Base-by-base conservation (phyloP, 2,797 vertebrate genomes). In the Pseudochirops corinnae region DNA sequence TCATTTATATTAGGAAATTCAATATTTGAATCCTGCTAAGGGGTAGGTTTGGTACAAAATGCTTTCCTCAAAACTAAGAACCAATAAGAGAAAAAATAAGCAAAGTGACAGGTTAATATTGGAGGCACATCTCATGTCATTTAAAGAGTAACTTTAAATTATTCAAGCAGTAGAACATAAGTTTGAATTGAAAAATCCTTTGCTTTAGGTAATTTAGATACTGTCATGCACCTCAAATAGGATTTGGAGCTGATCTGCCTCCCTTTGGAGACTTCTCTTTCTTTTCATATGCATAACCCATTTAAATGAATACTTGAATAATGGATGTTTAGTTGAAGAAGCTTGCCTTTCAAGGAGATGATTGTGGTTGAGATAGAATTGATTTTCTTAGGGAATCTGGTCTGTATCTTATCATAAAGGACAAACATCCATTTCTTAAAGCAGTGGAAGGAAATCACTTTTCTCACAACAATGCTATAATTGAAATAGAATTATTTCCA, bases 281-380 rank as follows among this genome's bases (percentile, higher is more conserved):
- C 26, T 96, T 92, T 95, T n/a, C 33, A 94, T 93, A 94, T 91
- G 13, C 11, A 96, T 93, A 74, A 95, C 94, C 62, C n/a, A 95
- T 97, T 94, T 95, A 93, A 97, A 95, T 96, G 96, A 95, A 95
- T 92, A 95, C 82, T 96, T 96, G 82, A 95, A 94, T 97, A 96
- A 96, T 92, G 50, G n/a, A 96, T 91, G 21, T 4, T 90, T 91
- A 13, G 92, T 90, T 95, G 82, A 96, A 96, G 82, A 92, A 93
- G 95, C 74, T 92, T 95, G 93, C 53, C 57, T 97, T 56, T 96
- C 94, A 97, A 93, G 95, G 31, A 12, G 0, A 52, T 93, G 50
- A 56, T 7, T 67, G 21, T 96, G 31, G 5, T 91, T 82, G 53
- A 93, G 94, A 90, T 91, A 28, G 12, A 97, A 95, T 95, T 94